Conservation (phyloP, 2,888 invertebrate species). For the Melinaea menophilus region DNA sequence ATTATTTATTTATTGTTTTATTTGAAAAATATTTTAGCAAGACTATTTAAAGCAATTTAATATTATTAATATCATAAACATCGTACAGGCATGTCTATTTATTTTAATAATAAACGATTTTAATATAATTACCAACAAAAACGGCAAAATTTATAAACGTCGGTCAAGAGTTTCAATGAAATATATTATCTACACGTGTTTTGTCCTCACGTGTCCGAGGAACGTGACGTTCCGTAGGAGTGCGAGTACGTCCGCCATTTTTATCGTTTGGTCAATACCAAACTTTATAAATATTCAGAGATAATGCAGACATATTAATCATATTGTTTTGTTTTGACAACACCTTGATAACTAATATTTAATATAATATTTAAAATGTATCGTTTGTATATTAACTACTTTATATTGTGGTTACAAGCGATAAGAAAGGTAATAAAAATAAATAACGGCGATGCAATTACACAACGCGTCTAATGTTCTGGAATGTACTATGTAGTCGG, state of each 20-base stretch:
- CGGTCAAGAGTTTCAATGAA: conserved; percentile 1
- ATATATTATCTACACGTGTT: conserved; percentile 43
- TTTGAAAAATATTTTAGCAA: no score
- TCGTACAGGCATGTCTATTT: no score
- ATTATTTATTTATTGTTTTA: no score
- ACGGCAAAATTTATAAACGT: background rate
- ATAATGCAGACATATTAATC: background rate
- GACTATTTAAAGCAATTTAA: no score
- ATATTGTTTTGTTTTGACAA: background rate
- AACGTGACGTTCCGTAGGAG: conserved; percentile 46
- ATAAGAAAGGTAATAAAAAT: conserved; percentile 2
- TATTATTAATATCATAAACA: no score
- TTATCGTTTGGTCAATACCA: background rate
- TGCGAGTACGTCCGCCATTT: background rate
- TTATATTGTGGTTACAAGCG: background rate
- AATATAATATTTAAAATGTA: no score
- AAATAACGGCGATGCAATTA: background rate
- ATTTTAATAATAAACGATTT: no score
- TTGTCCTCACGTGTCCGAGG: conserved; percentile 48
- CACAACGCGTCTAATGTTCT: conserved; percentile 2
- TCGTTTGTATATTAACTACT: background rate
- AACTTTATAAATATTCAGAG: background rate
- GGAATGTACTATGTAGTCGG: conserved; percentile 1
- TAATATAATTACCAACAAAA: background rate
- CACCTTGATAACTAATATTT: no score